Conservation (phyloP, 30 jellyfish, hydroid and myxozoan species). For the Hydractinia echinata region DNA sequence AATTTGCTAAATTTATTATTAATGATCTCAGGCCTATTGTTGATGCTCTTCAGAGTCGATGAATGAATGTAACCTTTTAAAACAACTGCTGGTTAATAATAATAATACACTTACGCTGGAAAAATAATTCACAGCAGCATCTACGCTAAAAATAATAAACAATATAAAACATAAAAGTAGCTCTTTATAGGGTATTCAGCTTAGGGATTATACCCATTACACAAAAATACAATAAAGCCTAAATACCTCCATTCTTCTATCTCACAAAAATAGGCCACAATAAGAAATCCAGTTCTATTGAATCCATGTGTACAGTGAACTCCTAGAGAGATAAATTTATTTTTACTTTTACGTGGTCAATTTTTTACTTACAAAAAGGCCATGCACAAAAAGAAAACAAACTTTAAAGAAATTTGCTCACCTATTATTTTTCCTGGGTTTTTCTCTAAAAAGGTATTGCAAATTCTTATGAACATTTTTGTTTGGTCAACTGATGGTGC, state of each 20-base stretch:
- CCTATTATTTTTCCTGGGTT: constrained; percentile 90
- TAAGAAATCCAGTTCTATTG: constrained; percentile 87
- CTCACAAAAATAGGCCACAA: constrained; percentile 61
- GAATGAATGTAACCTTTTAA: not conserved
- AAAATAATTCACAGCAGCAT: constrained; percentile 64
- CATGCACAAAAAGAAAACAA: not conserved
- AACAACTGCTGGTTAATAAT: not conserved
- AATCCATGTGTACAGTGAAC: constrained; percentile 98
- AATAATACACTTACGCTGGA: constrained; percentile 18
- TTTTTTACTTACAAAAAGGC: not conserved
- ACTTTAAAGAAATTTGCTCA: constrained; percentile 11
- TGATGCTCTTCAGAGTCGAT: not conserved
- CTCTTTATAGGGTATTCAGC: not conserved
- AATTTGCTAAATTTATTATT: too few species aligned
- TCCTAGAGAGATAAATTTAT: constrained; percentile 37
- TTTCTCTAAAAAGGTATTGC: constrained; percentile 54
- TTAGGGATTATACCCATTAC: not conserved
- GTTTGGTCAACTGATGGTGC: constrained; percentile 85
- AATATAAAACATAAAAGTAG: not conserved
- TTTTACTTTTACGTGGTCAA: not conserved
- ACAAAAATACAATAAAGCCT: not conserved
- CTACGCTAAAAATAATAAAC: constrained; percentile 40
- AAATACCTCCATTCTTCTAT: constrained; percentile 77
- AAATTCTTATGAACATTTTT: constrained; percentile 49
- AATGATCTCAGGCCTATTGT: too few species aligned